A percentile compares a stretch with the other conserved stretches of the same genome.
Conservation (phyloP, 2,797 vertebrate species). For the Crax fasciolata region DNA sequence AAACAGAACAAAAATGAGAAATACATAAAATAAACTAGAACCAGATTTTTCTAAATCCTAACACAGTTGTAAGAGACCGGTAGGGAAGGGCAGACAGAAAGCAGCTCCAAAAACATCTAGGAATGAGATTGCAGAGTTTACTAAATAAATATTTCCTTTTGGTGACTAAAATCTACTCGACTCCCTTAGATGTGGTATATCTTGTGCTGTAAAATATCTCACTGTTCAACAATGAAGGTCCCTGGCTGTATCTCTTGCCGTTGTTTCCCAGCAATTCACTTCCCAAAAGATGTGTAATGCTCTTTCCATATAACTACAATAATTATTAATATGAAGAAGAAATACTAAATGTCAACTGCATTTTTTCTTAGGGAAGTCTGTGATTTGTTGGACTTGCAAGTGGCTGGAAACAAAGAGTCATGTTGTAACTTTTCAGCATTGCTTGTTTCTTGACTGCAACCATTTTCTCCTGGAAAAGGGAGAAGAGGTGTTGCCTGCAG, state of each 20-base stretch:
- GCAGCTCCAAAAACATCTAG: slow-evolving; percentile 54
- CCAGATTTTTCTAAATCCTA: slow-evolving; percentile 50
- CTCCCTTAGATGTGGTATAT: not conserved
- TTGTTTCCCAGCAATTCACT: slow-evolving; percentile 29
- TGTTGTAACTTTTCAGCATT: not conserved
- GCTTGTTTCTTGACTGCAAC: not conserved
- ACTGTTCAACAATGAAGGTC: not conserved
- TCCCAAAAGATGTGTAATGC: slow-evolving; percentile 13
- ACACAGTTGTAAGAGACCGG: not conserved
- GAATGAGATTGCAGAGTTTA: slow-evolving; percentile 40
- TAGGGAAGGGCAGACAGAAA: slow-evolving; percentile 39
- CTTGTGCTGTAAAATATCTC: not conserved
- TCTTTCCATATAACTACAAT: not conserved
- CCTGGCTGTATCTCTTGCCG: not conserved
- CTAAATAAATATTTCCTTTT: slow-evolving; percentile 60
- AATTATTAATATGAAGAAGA: slow-evolving; percentile 5
- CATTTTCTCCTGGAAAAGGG: not conserved
- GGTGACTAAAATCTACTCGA: slow-evolving; percentile 19
- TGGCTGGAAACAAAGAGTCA: not conserved
- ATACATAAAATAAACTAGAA: slow-evolving; percentile 51
- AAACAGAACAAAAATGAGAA: slow-evolving; percentile 32
- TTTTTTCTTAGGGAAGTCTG: not conserved
- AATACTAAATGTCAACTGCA: not conserved
- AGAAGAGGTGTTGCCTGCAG: not conserved
- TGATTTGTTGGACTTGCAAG: not conserved